Evolutionary conservation across 1,140 invertebrate genomes (phyloP).

Genomic region (Bombus affinis): DNA sequence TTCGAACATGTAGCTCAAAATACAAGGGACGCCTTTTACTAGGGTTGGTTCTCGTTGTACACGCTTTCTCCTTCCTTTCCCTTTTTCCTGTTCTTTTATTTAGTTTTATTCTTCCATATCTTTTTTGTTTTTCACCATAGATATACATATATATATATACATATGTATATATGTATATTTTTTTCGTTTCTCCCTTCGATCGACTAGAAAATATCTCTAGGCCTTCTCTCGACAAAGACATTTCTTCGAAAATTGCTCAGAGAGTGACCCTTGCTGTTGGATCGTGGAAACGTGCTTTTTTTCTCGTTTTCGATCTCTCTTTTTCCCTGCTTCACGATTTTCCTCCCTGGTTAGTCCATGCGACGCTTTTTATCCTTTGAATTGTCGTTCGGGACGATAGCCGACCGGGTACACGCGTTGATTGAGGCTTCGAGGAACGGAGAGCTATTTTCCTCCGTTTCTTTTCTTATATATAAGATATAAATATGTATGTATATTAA

Average conservation of each 20-base stretch:
- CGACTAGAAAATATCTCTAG: slow-evolving; percentile 32
- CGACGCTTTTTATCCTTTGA: slow-evolving; percentile 2
- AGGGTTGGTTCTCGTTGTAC: background rate
- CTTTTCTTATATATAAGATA: slow-evolving; percentile 1
- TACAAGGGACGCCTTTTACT: background rate
- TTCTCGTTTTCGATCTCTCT: slow-evolving; percentile 1
- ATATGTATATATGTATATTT: background rate
- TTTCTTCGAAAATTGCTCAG: slow-evolving; percentile 52
- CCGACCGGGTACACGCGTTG: background rate
- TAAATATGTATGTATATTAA: background rate
- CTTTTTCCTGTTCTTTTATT: slow-evolving; percentile 2
- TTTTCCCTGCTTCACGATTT: background rate
- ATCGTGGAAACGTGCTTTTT: slow-evolving; percentile 30
- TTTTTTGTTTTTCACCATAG: background rate
- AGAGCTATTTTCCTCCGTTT: slow-evolving; percentile 6
- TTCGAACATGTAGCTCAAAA: background rate
- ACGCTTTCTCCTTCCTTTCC: background rate
- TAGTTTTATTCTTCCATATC: background rate
- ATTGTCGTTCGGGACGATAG: slow-evolving; percentile 32
- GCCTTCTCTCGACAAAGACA: slow-evolving; percentile 55
- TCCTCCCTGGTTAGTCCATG: background rate
- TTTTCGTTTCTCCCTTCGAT: slow-evolving; percentile 32
- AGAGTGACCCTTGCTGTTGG: slow-evolving; percentile 27
- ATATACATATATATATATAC: no score
- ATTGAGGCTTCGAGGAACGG: slow-evolving; percentile 14